These are phyloP conservation scores for Tichodroma muraria DNA, from an alignment of 2,113 vertebrate species.

Conservation along the genomic window DNA sequence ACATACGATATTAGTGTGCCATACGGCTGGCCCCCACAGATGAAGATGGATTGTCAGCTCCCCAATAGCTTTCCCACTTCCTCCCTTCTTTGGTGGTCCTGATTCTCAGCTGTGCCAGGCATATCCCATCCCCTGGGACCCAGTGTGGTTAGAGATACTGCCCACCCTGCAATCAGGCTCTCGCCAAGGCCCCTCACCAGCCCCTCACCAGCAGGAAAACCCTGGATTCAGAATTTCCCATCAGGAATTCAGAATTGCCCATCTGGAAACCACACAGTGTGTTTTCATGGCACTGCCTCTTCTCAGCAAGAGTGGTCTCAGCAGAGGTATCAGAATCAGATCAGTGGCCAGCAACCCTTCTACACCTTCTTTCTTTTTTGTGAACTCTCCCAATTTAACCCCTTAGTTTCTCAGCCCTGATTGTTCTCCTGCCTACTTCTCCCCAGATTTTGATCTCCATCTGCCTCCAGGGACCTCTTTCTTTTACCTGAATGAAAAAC, in stretches of 20 bases:
- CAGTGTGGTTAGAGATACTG: not conserved
- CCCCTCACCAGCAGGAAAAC: not conserved
- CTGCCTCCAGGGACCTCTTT: not conserved
- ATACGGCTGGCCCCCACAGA: constrained; percentile 10
- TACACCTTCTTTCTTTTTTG: not conserved
- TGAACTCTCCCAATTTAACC: not conserved
- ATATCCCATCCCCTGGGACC: too few species aligned
- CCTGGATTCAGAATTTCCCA: too few species aligned
- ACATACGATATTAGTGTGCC: not conserved
- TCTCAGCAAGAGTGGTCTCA: not conserved
- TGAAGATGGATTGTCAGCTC: not conserved
- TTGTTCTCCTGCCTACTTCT: not conserved
- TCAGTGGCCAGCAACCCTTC: not conserved
- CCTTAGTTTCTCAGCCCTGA: not conserved
- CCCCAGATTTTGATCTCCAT: not conserved
- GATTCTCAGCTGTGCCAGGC: not conserved
- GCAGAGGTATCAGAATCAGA: not conserved
- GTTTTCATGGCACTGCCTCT: not conserved
- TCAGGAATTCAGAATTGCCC: too few species aligned
- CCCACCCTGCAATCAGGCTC: not conserved
- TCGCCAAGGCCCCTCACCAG: fast-evolving
- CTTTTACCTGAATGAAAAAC: not conserved
- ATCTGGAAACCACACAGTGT: not conserved
- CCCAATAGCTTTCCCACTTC: not conserved
- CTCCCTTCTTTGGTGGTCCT: not conserved